Evolutionary conservation across 2,113 vertebrate genomes (phyloP), one percentile per base, ranked within the genome.

Genomic region (Spea bombifrons): DNA sequence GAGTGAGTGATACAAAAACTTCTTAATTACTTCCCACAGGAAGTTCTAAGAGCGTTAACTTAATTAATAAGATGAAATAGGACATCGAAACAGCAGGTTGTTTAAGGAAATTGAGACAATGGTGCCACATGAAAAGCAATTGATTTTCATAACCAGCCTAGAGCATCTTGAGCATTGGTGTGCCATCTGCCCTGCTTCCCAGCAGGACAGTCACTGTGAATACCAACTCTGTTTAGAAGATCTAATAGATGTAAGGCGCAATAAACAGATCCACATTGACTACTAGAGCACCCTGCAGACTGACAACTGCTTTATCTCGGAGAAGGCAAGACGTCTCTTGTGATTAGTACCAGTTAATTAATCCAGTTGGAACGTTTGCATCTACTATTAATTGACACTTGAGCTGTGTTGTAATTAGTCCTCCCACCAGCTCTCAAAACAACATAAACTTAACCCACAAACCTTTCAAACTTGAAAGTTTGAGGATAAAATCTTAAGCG

Each of bases 31-130:
- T 45, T 74, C 78, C 78, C 71, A 74, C 45, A 61, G 78, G 71
- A 74, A 67, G n/a, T 80, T 80, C 74, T 74, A 74, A 64, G 50
- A 50, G 71, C 66, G 73, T 80, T 80, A 74, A 48, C 71, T 80
- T 71, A 80, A 80, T 80, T 80, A 80, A 80, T 80, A 66, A 80
- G 78, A 80, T 77, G 47, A 74, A 80, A 80, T 67, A 74, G 71
- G 71, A 80, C 78, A 74, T 68, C 71, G 67, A 74, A 80, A 74
- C 78, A 80, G 78, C 78, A 68, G 78, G 78, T 61, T 68, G 71
- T 66, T 73, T 68, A 80, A 63, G 52, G 52, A 74, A 73, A 66
- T 68, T 9, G 71, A 74, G 78, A 80, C 48, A 71, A 74, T 74
- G 64, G 30, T 68, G 65, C 71, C 12, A 80, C 71, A 80, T 80